phyloP scores from a whole-genome alignment of 2,797 vertebrate species.

The Hippopotamyrus pictus region DNA sequence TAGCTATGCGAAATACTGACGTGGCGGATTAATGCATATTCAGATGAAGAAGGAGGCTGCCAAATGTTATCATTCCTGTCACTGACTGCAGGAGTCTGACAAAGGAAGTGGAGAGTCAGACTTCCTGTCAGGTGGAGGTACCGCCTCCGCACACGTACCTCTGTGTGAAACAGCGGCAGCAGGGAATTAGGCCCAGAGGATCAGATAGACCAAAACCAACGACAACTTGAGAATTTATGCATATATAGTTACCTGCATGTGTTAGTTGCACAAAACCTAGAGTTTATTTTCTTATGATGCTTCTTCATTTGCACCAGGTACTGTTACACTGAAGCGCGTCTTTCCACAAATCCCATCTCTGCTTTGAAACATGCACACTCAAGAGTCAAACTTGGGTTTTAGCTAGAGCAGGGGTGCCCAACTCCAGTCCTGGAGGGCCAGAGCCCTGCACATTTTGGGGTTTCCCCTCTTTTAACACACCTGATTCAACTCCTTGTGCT shows the following conservation, averaged over 20 bases:
- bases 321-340: not conserved
- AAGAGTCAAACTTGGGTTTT: not conserved
- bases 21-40: not conserved
- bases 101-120: not conserved
- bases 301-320: not conserved
- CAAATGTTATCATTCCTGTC: not conserved
- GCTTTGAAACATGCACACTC: not conserved
- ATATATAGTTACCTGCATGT: not conserved
- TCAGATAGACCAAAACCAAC: not conserved
- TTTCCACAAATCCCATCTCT: not conserved
- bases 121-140: not conserved
- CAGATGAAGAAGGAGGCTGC: not conserved
- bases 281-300: not conserved
- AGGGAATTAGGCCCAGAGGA: not conserved
- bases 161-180: not conserved
- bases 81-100: not conserved
- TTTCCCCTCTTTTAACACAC: too few relatives aligned
- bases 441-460: too few relatives aligned
- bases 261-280: not conserved
- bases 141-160: not conserved
- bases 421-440: too few relatives aligned
- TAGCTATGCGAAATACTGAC: not conserved
- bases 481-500: too few relatives aligned
- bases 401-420: too few relatives aligned
- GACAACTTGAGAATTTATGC: not conserved